Conservation (phyloP, 2,888 invertebrate genomes). For the Nemoura dubitans region DNA sequence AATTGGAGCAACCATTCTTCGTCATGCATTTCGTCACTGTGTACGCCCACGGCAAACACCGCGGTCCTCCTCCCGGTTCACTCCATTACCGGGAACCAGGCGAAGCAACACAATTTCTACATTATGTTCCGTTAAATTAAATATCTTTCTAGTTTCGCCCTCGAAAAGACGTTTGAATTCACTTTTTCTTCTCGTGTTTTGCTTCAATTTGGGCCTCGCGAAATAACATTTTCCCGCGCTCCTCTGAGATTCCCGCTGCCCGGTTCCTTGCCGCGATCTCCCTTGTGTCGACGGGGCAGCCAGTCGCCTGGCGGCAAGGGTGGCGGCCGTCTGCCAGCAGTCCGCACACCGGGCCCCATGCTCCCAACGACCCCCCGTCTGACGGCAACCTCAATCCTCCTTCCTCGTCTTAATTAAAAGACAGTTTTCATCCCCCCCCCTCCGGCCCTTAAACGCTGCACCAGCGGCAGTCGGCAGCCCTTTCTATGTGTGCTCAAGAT, state of each 20-base stretch:
- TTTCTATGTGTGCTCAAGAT: slow-evolving; percentile 44
- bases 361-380: not conserved
- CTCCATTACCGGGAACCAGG: not conserved
- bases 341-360: slow-evolving; percentile 8
- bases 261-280: not conserved
- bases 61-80: not conserved
- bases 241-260: not conserved
- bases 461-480: not conserved
- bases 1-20: not conserved
- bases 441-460: slow-evolving; percentile 23
- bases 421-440: slow-evolving; percentile 46
- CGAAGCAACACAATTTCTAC: not conserved
- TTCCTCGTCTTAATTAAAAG: slow-evolving; percentile 50
- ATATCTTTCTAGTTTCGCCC: not conserved
- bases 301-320: not conserved
- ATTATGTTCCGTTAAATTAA: not conserved
- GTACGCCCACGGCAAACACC: not conserved
- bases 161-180: not conserved
- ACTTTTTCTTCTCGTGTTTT: not conserved
- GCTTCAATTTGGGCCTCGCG: not conserved
- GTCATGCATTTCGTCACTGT: not conserved
- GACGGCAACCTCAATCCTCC: slow-evolving; percentile 27
- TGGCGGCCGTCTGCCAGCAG: not conserved
- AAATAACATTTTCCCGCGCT: not conserved
- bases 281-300: not conserved